Conservation (phyloP, 1,140 invertebrate species). For the Micrasema longulum region DNA sequence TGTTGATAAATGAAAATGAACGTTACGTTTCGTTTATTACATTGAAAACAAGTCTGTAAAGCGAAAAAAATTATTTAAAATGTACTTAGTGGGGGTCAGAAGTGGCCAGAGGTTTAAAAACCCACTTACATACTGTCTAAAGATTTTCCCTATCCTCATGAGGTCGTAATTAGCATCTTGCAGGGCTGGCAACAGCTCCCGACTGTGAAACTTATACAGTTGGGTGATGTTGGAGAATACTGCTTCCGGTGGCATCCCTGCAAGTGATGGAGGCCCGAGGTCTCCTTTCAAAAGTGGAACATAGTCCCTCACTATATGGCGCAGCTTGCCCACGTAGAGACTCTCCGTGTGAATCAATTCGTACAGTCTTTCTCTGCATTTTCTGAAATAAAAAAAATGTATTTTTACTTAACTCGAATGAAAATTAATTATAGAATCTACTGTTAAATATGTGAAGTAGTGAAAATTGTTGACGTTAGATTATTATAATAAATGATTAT, state of each 20-base stretch:
- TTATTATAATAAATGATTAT: too few relatives aligned
- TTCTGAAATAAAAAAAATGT: too few relatives aligned
- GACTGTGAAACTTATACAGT: conserved; percentile 63
- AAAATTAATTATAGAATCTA: too few relatives aligned
- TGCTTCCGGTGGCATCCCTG: conserved; percentile 58
- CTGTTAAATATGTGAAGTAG: too few relatives aligned
- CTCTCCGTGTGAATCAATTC: conserved; percentile 65
- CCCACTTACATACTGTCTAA: conserved; percentile 62
- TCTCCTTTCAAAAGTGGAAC: conserved; percentile 61
- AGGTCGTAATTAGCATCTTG: conserved; percentile 64
- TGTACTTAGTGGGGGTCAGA: too few relatives aligned
- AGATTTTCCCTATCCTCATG: conserved; percentile 64
- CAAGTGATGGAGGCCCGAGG: conserved; percentile 57
- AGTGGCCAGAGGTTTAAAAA: too few relatives aligned
- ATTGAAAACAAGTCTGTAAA: too few relatives aligned
- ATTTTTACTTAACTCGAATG: too few relatives aligned
- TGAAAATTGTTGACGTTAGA: too few relatives aligned
- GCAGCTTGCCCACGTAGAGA: conserved; percentile 63
- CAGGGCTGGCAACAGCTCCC: conserved; percentile 64
- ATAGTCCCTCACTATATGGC: conserved; percentile 65
- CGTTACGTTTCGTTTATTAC: too few relatives aligned
- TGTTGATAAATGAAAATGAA: too few relatives aligned
- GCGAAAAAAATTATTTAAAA: too few relatives aligned
- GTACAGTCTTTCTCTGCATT: conserved; percentile 63
- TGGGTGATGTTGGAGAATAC: conserved; percentile 66